Conservation (phyloP, 2,113 vertebrate species). For the Puffinus mauretanicus region DNA sequence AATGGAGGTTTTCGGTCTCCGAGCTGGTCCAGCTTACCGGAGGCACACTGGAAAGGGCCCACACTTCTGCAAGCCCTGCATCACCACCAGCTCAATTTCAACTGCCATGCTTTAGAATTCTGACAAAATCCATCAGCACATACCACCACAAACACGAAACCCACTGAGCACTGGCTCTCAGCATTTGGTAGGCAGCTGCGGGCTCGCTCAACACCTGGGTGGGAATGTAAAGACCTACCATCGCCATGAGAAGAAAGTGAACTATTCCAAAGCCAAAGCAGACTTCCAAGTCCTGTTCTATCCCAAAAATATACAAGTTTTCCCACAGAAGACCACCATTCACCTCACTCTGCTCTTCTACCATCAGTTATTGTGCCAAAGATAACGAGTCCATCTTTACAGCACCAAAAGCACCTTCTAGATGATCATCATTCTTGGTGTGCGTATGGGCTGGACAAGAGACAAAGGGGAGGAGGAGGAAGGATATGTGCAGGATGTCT, state of each 20-base stretch:
- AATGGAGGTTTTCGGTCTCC: background rate
- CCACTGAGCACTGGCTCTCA: too few relatives aligned
- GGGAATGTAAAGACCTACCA: background rate
- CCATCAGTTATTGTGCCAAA: background rate
- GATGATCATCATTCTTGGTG: background rate
- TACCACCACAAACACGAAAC: rapidly evolving
- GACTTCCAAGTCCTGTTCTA: background rate
- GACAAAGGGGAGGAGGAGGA: background rate
- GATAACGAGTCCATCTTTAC: background rate
- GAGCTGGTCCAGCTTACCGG: background rate
- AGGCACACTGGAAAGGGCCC: background rate
- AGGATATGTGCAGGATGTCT: background rate
- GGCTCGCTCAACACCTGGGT: background rate
- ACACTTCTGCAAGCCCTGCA: background rate
- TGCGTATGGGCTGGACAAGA: background rate
- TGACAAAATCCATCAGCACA: background rate
- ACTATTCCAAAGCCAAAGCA: background rate
- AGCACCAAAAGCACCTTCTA: background rate
- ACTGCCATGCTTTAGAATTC: background rate
- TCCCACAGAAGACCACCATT: background rate
- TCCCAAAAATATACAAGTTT: background rate
- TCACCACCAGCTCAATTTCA: background rate
- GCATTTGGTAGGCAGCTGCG: background rate
- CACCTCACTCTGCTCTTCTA: background rate
- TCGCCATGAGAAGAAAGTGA: background rate